These are phyloP conservation scores for Stegodyphus dumicola DNA, from an alignment of 1,140 invertebrate genomes.

Conservation along the genomic window DNA sequence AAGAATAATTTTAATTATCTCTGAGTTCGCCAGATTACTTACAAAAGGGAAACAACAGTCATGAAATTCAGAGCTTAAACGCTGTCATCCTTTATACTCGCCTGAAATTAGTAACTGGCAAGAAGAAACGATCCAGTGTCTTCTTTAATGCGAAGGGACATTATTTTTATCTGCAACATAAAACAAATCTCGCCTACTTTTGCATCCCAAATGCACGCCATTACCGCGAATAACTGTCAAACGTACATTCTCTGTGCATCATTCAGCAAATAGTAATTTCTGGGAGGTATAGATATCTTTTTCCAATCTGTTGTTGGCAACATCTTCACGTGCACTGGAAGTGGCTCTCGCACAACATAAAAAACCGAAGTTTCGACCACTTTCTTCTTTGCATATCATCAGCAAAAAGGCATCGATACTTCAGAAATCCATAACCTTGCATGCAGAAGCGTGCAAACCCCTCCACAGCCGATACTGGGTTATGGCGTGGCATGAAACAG, in stretches of 20 bases:
- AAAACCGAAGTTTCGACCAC: neutral
- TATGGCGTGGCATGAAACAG: conserved; percentile 7
- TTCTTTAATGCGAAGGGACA: too few relatives aligned
- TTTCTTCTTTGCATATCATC: conserved; percentile 10
- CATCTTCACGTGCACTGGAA: neutral
- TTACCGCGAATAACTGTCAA: neutral
- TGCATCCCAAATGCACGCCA: too few relatives aligned
- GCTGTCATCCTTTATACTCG: too few relatives aligned
- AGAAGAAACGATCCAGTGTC: too few relatives aligned
- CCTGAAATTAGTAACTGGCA: too few relatives aligned
- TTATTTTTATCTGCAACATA: too few relatives aligned
- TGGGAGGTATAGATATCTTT: neutral
- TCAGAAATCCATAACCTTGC: conserved; percentile 18
- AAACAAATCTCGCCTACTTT: too few relatives aligned
- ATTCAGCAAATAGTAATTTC: neutral
- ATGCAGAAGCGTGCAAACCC: conserved; percentile 10
- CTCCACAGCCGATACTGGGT: neutral
- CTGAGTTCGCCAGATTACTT: too few relatives aligned
- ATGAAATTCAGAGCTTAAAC: too few relatives aligned
- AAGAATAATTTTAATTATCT: too few relatives aligned
- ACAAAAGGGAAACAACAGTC: too few relatives aligned
- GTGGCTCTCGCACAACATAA: neutral
- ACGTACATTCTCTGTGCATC: neutral
- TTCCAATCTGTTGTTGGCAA: conserved; percentile 36
- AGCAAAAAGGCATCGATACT: conserved; percentile 24